Percentiles rank a stretch among this genome's conserved stretches.
Evolutionary conservation across 1,140 invertebrate species (phyloP).

Genomic region (Hypsibius dujardini): DNA sequence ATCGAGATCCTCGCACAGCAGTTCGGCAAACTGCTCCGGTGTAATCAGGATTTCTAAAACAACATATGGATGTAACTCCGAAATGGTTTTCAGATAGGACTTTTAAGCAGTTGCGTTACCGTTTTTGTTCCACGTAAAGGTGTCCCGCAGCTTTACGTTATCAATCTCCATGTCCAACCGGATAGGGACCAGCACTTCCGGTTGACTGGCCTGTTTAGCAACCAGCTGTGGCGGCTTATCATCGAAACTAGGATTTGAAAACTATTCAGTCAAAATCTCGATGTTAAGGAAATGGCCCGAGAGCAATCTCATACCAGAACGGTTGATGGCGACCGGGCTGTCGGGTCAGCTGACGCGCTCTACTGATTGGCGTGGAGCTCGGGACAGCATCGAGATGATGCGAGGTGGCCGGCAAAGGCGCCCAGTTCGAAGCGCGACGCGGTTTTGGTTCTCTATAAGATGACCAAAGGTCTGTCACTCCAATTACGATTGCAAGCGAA

Average conservation of each 20-base stretch:
- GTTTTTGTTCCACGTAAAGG: conserved; percentile 99
- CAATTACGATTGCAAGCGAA: conserved; percentile 17
- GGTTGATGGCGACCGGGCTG: conserved; percentile 92
- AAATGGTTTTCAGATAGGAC: not conserved
- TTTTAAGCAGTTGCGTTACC: too few relatives aligned
- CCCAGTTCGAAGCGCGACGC: conserved; percentile 71
- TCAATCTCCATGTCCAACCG: conserved; percentile 98
- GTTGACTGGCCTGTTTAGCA: conserved; percentile 75
- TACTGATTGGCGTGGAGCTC: conserved; percentile 90
- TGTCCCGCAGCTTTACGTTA: conserved; percentile 88
- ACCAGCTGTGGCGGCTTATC: conserved; percentile 79
- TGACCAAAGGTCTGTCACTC: not conserved
- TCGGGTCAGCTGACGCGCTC: conserved; percentile 62
- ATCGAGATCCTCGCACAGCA: conserved; percentile 94
- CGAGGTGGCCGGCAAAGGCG: conserved; percentile 89
- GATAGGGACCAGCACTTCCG: conserved; percentile 85
- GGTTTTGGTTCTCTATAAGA: conserved; percentile 54
- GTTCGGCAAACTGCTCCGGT: conserved; percentile 95
- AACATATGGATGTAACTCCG: conserved; percentile 21
- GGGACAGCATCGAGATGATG: conserved; percentile 93
- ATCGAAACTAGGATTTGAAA: conserved; percentile 58
- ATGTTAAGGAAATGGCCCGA: too few relatives aligned
- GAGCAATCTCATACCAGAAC: conserved; percentile 57
- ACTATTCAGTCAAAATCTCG: too few relatives aligned
- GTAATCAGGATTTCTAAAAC: conserved; percentile 78